Evolutionary conservation across 2,888 invertebrate genomes (phyloP).

Genomic region (Griposia aprilina): DNA sequence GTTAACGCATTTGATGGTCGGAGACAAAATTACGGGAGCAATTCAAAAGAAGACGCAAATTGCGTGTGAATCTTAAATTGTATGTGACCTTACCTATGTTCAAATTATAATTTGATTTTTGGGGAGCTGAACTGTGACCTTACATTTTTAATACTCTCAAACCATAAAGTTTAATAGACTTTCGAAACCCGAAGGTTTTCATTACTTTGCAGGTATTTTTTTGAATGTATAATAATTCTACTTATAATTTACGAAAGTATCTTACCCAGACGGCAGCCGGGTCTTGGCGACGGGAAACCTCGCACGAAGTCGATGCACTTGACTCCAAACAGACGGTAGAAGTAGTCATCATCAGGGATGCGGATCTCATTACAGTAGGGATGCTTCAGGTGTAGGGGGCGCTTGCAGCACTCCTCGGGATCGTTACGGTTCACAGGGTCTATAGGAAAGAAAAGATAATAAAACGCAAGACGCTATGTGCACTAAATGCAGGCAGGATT

Average conservation of each 20-base stretch:
- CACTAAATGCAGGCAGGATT: neutral
- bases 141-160: neutral
- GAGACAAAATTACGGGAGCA: conserved; percentile 30
- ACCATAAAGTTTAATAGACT: neutral
- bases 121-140: conserved; percentile 13
- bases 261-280: conserved; percentile 96
- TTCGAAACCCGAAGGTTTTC: conserved; percentile 6
- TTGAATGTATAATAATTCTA: neutral
- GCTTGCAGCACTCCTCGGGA: conserved; percentile 97
- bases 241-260: conserved; percentile 13
- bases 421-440: conserved; percentile 96
- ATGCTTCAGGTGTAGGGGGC: conserved; percentile 95
- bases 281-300: conserved; percentile 96
- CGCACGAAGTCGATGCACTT: conserved; percentile 97
- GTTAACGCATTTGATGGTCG: conserved; percentile 45
- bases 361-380: conserved; percentile 97
- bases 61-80: conserved; percentile 27
- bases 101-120: conserved; percentile 21
- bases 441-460: conserved; percentile 83
- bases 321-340: conserved; percentile 95
- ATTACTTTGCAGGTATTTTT: neutral
- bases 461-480: conserved; percentile 51
- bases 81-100: conserved; percentile 27
- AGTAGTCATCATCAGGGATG: conserved; percentile 97
- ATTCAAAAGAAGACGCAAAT: conserved; percentile 43